phyloP scores from a whole-genome alignment of 2,888 invertebrate genomes.

The Parthenolecanium corni region DNA sequence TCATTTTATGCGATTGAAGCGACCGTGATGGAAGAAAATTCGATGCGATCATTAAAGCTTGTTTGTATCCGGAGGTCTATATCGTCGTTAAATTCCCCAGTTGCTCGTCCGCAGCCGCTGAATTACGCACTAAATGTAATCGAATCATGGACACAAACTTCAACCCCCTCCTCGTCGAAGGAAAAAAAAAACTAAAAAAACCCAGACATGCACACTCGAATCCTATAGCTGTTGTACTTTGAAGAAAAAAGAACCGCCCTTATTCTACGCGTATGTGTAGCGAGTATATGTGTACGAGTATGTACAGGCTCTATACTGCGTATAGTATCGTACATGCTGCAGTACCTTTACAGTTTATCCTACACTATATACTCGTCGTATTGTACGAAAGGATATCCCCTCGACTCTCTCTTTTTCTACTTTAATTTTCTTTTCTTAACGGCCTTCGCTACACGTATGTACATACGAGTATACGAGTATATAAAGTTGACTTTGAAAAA shows the following conservation, averaged over 20 bases:
- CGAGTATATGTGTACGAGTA: not conserved
- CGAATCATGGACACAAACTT: conserved; percentile 27
- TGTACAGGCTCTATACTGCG: too few relatives aligned
- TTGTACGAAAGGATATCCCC: not conserved
- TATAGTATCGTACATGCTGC: too few relatives aligned
- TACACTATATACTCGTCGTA: too few relatives aligned
- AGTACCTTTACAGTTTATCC: too few relatives aligned
- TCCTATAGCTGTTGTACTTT: too few relatives aligned
- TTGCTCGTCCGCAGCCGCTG: conserved; percentile 26
- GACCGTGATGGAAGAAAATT: conserved; percentile 26
- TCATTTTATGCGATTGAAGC: conserved; percentile 28
- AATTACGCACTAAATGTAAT: conserved; percentile 28
- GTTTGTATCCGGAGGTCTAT: conserved; percentile 29
- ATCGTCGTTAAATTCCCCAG: conserved; percentile 26
- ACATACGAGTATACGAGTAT: too few relatives aligned
- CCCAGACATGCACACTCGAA: too few relatives aligned
- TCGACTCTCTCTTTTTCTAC: conserved; percentile 14
- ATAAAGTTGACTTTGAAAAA: too few relatives aligned
- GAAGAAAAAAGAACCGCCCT: conserved; percentile 17
- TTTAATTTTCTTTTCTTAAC: conserved; percentile 27
- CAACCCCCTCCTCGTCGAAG: not conserved
- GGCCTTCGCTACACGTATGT: too few relatives aligned
- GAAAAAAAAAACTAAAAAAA: too few relatives aligned
- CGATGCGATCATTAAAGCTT: conserved; percentile 28
- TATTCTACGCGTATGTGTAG: conserved; percentile 22